phyloP scores from a whole-genome alignment of 1,140 invertebrate species.

The Phenacoccus solenopsis region DNA sequence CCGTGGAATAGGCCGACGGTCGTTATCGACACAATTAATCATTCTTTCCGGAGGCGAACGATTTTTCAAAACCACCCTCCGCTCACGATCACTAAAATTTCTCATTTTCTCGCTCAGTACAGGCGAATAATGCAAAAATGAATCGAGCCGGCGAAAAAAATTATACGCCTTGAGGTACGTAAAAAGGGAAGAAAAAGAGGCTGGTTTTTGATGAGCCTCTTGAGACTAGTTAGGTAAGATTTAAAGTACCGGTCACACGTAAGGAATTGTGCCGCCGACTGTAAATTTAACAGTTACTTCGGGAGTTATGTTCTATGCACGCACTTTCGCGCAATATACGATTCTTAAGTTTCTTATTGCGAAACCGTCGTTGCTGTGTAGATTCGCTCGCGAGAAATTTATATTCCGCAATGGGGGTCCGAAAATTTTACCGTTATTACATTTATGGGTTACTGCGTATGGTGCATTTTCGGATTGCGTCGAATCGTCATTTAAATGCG shows the following conservation, averaged over 20 bases:
- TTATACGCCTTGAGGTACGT: no score
- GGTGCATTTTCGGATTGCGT: not conserved
- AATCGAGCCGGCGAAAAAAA: not conserved
- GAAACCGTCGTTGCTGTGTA: not conserved
- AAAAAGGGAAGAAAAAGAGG: not conserved
- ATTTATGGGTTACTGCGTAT: not conserved
- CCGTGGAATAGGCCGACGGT: not conserved
- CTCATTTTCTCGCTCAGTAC: not conserved
- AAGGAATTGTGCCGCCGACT: not conserved
- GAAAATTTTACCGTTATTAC: not conserved
- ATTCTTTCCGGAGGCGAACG: not conserved
- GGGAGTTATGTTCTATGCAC: not conserved
- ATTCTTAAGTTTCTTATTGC: not conserved
- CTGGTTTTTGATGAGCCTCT: not conserved
- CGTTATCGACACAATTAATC: not conserved
- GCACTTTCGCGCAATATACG: not conserved
- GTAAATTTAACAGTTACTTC: constrained; percentile 3
- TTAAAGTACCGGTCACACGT: constrained; percentile 1
- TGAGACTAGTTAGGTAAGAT: not conserved
- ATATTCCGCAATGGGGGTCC: not conserved
- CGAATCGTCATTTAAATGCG: not conserved
- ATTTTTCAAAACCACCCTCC: not conserved
- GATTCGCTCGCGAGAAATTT: not conserved
- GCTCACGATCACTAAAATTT: not conserved
- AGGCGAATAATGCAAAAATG: not conserved